Conservation (phyloP, 1,140 invertebrate genomes). For the Scaptomyza graminum region DNA sequence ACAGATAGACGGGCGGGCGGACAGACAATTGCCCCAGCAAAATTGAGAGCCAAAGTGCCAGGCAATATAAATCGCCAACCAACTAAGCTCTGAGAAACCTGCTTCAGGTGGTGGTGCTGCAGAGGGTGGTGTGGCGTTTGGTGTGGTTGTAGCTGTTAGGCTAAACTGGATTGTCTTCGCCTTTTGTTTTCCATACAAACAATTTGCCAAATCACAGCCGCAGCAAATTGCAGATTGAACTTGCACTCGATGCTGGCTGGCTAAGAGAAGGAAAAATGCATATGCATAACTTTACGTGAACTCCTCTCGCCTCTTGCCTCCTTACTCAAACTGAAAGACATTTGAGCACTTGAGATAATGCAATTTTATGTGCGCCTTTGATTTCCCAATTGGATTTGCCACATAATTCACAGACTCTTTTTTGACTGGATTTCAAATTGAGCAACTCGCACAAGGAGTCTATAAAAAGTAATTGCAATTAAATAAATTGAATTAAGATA, state of each 20-base stretch:
- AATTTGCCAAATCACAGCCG: slow-evolving; percentile 68
- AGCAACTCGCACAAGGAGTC: slow-evolving; percentile 10
- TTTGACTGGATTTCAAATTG: slow-evolving; percentile 17
- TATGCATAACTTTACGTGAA: slow-evolving; percentile 60
- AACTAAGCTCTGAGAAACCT: slow-evolving; percentile 24
- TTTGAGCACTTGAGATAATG: slow-evolving; percentile 31
- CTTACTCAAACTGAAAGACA: background rate
- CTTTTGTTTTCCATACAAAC: slow-evolving; percentile 70
- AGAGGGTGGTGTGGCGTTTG: slow-evolving; percentile 22
- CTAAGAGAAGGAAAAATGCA: slow-evolving; percentile 45
- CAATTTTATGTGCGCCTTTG: slow-evolving; percentile 57
- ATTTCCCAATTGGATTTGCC: slow-evolving; percentile 56
- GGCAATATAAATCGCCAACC: slow-evolving; percentile 70
- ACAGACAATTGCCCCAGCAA: background rate
- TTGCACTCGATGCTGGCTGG: slow-evolving; percentile 15
- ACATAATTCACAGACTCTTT: slow-evolving; percentile 32
- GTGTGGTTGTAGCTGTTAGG: slow-evolving; percentile 35
- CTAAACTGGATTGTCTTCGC: slow-evolving; percentile 54
- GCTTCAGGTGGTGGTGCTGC: background rate
- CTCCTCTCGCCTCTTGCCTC: background rate
- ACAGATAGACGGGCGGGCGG: background rate
- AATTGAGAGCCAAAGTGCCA: slow-evolving; percentile 38
- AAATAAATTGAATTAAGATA: slow-evolving; percentile 41
- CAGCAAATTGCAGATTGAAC: slow-evolving; percentile 61
- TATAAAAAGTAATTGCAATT: slow-evolving; percentile 16